These are phyloP conservation scores for Drosophila miranda DNA, from an alignment of 1,140 invertebrate genomes.

Conservation along the genomic window DNA sequence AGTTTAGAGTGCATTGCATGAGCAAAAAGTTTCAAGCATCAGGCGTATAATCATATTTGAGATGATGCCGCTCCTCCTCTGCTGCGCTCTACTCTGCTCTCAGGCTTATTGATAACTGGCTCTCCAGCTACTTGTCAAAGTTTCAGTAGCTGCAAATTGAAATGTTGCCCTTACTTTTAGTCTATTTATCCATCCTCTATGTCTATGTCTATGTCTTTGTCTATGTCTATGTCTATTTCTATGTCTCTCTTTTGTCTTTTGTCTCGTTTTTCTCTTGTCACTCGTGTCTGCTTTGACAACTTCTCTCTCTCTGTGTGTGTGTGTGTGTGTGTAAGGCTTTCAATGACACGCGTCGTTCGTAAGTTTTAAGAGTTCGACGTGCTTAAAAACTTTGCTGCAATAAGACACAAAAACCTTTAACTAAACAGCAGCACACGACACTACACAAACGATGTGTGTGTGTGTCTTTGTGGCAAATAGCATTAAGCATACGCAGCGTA, in stretches of 20 bases:
- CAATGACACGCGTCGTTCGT: conserved; percentile 58
- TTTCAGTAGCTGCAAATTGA: conserved; percentile 48
- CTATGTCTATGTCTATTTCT: conserved; percentile 9
- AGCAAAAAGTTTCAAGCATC: conserved; percentile 53
- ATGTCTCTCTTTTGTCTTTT: neutral
- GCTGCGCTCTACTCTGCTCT: neutral
- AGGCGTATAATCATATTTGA: conserved; percentile 68
- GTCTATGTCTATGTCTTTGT: conserved; percentile 19
- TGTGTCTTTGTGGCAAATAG: conserved; percentile 32
- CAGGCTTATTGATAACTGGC: conserved; percentile 72
- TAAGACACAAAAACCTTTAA: conserved; percentile 64
- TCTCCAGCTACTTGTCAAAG: conserved; percentile 47
- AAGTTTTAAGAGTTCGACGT: conserved; percentile 65
- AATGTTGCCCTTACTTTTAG: conserved; percentile 41
- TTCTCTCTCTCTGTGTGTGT: conserved; percentile 14
- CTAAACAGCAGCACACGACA: conserved; percentile 47
- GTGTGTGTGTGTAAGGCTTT: conserved; percentile 45
- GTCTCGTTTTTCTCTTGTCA: neutral
- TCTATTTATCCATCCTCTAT: conserved; percentile 32
- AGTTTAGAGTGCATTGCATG: conserved; percentile 36
- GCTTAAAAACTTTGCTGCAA: conserved; percentile 65
- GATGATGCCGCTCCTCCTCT: conserved; percentile 15
- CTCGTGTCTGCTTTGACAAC: conserved; percentile 48
- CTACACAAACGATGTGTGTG: neutral
- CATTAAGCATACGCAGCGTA: conserved; percentile 68